A percentile compares a stretch with the other conserved stretches of the same genome.
Evolutionary conservation across 2,888 invertebrate genomes (phyloP).

Genomic region (Deilephila elpenor): DNA sequence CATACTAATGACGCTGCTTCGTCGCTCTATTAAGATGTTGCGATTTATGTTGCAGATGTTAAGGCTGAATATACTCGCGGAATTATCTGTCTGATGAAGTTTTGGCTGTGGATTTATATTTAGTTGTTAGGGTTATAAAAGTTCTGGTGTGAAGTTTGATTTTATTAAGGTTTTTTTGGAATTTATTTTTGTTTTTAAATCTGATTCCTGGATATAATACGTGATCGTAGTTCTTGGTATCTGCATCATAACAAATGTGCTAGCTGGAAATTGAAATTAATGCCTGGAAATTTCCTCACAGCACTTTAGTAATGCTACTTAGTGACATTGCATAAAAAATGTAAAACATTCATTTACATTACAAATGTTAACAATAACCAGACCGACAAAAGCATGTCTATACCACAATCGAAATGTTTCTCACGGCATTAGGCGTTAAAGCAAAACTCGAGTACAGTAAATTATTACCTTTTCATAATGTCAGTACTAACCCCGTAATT

Average conservation of each 20-base stretch:
- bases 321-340: too few relatives aligned
- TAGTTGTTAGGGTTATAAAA: too few relatives aligned
- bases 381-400: neutral
- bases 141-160: too few relatives aligned
- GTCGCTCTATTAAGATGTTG: neutral
- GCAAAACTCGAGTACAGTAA: slow-evolving; percentile 31
- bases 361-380: neutral
- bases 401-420: slow-evolving; percentile 25
- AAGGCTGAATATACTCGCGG: neutral
- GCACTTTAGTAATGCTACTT: too few relatives aligned
- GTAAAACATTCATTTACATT: neutral
- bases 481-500: slow-evolving; percentile 39
- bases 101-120: too few relatives aligned
- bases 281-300: too few relatives aligned
- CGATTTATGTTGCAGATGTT: neutral
- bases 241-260: too few relatives aligned
- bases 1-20: slow-evolving; percentile 26
- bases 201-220: too few relatives aligned
- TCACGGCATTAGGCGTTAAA: slow-evolving; percentile 30
- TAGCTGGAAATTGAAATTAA: too few relatives aligned
- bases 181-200: too few relatives aligned
- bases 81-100: neutral
- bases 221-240: too few relatives aligned
- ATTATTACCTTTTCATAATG: slow-evolving; percentile 37
- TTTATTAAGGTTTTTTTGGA: too few relatives aligned